Evolutionary conservation across 2,888 invertebrate genomes (phyloP).

Genomic region (Ectemnius lituratus): DNA sequence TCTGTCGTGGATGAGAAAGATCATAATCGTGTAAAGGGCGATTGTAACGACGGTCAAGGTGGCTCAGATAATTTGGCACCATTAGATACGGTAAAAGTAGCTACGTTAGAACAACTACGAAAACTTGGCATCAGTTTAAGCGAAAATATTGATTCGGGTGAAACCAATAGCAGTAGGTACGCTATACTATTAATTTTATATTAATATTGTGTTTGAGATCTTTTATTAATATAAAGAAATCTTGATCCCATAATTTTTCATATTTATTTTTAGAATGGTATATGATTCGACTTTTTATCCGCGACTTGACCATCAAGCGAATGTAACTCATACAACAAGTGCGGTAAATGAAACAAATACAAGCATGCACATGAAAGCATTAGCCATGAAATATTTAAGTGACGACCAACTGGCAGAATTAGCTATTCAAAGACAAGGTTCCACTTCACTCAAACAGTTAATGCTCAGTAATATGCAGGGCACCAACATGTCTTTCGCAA

Average conservation of each 20-base stretch:
- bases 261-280: conserved; percentile 51
- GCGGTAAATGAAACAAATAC: conserved; percentile 76
- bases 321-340: conserved; percentile 63
- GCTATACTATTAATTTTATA: conserved; percentile 23
- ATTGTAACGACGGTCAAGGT: conserved; percentile 43
- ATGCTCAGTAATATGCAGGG: conserved; percentile 71
- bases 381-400: conserved; percentile 80
- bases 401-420: conserved; percentile 77
- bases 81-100: conserved; percentile 69
- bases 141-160: conserved; percentile 65
- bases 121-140: conserved; percentile 72
- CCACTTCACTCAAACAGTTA: conserved; percentile 67
- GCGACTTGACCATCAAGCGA: conserved; percentile 67
- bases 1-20: conserved; percentile 57
- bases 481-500: conserved; percentile 85
- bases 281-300: conserved; percentile 72
- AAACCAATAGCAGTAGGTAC: conserved; percentile 63
- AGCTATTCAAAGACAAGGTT: conserved; percentile 66
- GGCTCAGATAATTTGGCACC: conserved; percentile 49
- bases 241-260: conserved; percentile 6
- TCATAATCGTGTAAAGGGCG: conserved; percentile 29
- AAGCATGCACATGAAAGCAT: conserved; percentile 80
- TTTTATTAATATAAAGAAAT: conserved; percentile 7
- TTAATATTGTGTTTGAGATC: not conserved
- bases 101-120: conserved; percentile 72